Evolutionary conservation across 2,797 vertebrate species (phyloP), one percentile per base, ranked within the genome.

Genomic region (Eospalax fontanierii): DNA sequence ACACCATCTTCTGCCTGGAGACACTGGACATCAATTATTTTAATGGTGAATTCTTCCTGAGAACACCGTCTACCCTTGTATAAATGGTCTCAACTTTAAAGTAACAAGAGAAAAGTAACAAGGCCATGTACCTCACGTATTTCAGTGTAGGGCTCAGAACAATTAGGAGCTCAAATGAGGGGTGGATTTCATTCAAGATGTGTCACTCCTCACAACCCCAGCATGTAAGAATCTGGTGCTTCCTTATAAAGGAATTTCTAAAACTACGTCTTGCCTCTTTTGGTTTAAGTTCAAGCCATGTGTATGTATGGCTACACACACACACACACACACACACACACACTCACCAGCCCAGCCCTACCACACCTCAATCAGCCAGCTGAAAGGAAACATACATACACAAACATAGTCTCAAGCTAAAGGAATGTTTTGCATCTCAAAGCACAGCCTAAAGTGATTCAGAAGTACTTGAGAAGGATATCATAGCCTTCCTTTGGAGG

Each of bases 111-210:
- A 61, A 66, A n/a, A 28, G 40, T 12, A 2, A 3, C 22, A 2
- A 24, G 0, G 5, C 57, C n/a, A 4, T 10, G 12, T 4, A 11
- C 7, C 50, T 50, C 6, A 8, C 3, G 21, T 28, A 78, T 4
- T 4, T 6, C 33, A 40, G 0, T 8, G 0, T 0, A 66, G 4
- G 43, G 7, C 73, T 9, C 19, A 24, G 66, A 65, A 16, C 0
- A 30, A 22, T 0, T 0, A 19, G 14, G 21, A 30, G 35, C 6
- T 22, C 65, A 10, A 16, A 54, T 26, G 0, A 43, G 21, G 10
- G 30, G 2, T 6, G 15, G 38, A 50, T 9, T 38, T 70, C 16
- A 19, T 61, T 65, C 28, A 4, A 0, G 26, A 50, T 0, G 4
- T 21, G 50, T 35, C 8, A 1, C 15, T 9, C 8, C 6, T 4